Percentiles rank a stretch among this genome's conserved stretches.
Conservation (phyloP, 1,140 invertebrate genomes). For the Lucilia sericata region DNA sequence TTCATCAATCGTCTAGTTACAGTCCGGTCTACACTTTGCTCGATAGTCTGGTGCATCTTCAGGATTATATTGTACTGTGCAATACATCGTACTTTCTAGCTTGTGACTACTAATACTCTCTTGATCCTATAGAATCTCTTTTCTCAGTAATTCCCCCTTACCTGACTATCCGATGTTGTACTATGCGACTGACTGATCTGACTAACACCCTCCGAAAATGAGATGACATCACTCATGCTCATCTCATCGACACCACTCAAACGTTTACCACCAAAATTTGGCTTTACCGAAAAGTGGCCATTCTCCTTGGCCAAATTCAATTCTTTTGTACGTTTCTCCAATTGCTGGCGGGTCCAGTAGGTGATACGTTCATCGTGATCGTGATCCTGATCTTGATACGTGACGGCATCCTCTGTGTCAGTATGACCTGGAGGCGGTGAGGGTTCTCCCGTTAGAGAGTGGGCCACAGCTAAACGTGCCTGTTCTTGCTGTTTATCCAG, state of each 20-base stretch:
- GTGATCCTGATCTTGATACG: conserved; percentile 68
- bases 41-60: too few species aligned
- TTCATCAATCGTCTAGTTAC: too few species aligned
- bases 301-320: conserved; percentile 71
- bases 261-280: conserved; percentile 62
- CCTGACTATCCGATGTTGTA: conserved; percentile 80
- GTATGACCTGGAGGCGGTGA: not conserved
- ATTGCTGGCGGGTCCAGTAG: conserved; percentile 79
- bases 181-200: conserved; percentile 76
- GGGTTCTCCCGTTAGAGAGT: conserved; percentile 48
- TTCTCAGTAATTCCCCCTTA: conserved; percentile 56
- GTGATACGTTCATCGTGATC: conserved; percentile 71
- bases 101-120: too few species aligned
- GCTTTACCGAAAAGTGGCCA: conserved; percentile 62
- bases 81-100: too few species aligned
- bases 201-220: conserved; percentile 72
- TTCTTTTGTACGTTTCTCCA: conserved; percentile 76
- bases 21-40: too few species aligned
- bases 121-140: too few species aligned
- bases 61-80: too few species aligned
- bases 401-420: conserved; percentile 47
- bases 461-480: conserved; percentile 59
- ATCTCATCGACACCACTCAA: conserved; percentile 64
- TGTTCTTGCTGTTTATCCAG: conserved; percentile 67
- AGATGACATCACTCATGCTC: conserved; percentile 62